Evolutionary conservation across 1,140 invertebrate species (phyloP).

Genomic region (Caerostris darwini): DNA sequence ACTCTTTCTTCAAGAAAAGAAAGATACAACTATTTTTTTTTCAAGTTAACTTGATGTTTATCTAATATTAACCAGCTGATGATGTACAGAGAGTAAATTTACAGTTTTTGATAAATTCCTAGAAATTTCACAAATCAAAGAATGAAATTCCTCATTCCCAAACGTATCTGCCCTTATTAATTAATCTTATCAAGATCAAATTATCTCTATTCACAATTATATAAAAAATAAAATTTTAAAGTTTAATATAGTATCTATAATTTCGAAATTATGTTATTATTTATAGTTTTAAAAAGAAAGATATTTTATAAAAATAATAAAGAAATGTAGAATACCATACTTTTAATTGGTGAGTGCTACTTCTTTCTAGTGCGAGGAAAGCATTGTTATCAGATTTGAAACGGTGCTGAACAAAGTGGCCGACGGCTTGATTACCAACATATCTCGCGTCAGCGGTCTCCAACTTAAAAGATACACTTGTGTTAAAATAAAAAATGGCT

Average conservation of each 20-base stretch:
- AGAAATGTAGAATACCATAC: constrained; percentile 4
- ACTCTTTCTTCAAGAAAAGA: no score
- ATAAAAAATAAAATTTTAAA: not conserved
- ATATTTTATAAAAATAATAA: not conserved
- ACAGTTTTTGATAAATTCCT: no score
- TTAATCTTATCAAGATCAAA: not conserved
- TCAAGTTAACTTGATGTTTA: no score
- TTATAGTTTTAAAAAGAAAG: not conserved
- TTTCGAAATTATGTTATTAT: not conserved
- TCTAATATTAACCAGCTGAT: no score
- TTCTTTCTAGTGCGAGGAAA: constrained; percentile 63
- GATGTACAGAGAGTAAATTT: no score
- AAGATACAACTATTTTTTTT: no score
- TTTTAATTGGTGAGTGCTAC: constrained; percentile 42
- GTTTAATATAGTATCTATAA: not conserved
- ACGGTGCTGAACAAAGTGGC: constrained; percentile 31
- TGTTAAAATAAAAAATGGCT: no score
- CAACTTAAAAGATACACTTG: constrained; percentile 1
- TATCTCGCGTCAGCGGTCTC: constrained; percentile 52
- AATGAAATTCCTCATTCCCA: no score
- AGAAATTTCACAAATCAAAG: no score
- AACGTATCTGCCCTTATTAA: not conserved
- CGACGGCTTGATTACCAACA: not conserved
- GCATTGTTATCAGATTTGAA: constrained; percentile 43
- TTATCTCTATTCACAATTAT: not conserved